Evolutionary conservation across 2,888 invertebrate genomes (phyloP).

Genomic region (Sinopyrophorus schimmeli): DNA sequence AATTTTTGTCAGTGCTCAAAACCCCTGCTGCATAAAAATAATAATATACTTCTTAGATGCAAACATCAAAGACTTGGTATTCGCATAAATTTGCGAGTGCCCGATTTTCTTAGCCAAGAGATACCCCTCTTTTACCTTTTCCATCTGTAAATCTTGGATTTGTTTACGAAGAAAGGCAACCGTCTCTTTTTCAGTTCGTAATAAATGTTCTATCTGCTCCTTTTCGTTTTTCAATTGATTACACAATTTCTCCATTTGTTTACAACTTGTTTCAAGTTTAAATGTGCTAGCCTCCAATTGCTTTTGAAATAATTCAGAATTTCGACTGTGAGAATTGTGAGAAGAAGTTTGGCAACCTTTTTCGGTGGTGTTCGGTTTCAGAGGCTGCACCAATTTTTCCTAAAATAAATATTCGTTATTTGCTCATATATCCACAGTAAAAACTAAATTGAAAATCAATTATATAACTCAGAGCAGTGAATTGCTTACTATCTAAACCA

Average conservation of each 20-base stretch:
- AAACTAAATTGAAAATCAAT: too few species aligned
- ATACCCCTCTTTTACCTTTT: too few species aligned
- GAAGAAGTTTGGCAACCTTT: constrained; percentile 41
- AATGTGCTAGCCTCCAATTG: constrained; percentile 50
- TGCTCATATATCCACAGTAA: too few species aligned
- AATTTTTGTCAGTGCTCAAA: too few species aligned
- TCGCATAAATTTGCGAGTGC: too few species aligned
- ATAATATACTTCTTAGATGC: too few species aligned
- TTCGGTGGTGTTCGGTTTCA: not conserved
- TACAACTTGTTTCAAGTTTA: constrained; percentile 50
- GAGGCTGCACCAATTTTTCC: constrained; percentile 9
- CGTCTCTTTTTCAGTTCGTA: constrained; percentile 44
- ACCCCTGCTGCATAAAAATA: too few species aligned
- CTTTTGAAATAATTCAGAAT: constrained; percentile 47
- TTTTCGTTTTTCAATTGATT: constrained; percentile 49
- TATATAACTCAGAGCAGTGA: too few species aligned
- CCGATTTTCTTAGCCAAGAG: too few species aligned
- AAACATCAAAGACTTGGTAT: too few species aligned
- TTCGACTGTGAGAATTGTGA: constrained; percentile 37
- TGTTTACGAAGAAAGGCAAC: constrained; percentile 43
- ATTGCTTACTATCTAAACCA: too few species aligned
- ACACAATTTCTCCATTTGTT: constrained; percentile 50
- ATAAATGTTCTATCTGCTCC: constrained; percentile 44
- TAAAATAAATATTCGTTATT: constrained; percentile 13
- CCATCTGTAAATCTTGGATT: constrained; percentile 45